Evolutionary conservation across 2,888 invertebrate genomes (phyloP), one percentile per base, ranked within the genome.

Genomic region (Arctia plantaginis): DNA sequence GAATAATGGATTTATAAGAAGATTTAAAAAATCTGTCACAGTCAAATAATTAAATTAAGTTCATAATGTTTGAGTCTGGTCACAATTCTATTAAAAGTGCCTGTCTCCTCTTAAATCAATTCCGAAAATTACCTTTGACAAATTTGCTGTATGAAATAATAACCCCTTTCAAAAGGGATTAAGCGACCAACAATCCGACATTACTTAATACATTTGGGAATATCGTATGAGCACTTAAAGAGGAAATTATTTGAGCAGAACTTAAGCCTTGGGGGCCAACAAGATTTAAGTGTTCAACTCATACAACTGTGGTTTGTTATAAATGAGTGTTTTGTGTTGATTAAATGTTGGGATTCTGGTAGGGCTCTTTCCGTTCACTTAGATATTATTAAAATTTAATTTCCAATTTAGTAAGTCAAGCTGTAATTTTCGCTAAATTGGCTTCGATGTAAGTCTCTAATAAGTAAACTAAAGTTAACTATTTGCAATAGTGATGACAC

Each of bases 251-350:
- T 77, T 80, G 74, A 80, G 74, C 79, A 78, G 51, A 79, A 85
- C 79, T 82, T 69, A 82, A 86, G 77, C 77, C 86, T 69, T 59
- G 35, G 47, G 84, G 83, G 84, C 84, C 80, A 78, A 75, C 76
- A 81, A 79, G 83, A 81, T 86, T 87, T 85, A 85, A 79, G 68
- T 75, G 72, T 66, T 66, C 71, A 76, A 69, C 76, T 78, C 65
- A 66, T 71, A 78, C 69, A 68, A 55, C 71, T 82, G 86, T 76
- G 88, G 87, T 87, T 83, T 81, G 69, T 71, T 75, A 83, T 85
- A 85, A 85, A 86, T 82, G 85, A 85, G 82, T 86, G 87, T 86
- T 88, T 82, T 81, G 81, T 82, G 77, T 81, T 87, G 89, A 90
- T 90, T 89, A 89, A 81, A 71, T 64, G 75, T 73, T 69, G 74